A percentile compares a stretch with the other conserved stretches of the same genome.
phyloP scores from a whole-genome alignment of 1,140 invertebrate genomes.

The Meloidogyne hapla region DNA sequence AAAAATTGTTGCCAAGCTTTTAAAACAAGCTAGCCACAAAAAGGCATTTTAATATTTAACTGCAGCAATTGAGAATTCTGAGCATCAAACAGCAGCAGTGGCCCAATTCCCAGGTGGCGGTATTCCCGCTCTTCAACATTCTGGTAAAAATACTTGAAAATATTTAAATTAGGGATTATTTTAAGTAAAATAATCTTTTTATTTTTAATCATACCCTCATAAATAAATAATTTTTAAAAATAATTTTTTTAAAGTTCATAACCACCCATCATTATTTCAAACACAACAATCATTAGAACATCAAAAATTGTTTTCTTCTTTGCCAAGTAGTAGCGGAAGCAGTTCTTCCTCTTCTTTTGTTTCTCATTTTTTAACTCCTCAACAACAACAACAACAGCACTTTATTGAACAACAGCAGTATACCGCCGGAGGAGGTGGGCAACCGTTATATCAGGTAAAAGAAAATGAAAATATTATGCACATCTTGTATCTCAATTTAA shows the following conservation, averaged over 20 bases:
- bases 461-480: no score
- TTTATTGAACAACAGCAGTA: conserved; percentile 3
- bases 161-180: no score
- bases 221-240: no score
- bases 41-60: not conserved
- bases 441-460: not conserved
- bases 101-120: not conserved
- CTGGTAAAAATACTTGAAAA: not conserved
- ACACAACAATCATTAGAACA: not conserved
- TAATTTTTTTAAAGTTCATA: not conserved
- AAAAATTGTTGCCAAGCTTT: no score
- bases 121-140: conserved; percentile 1
- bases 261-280: not conserved
- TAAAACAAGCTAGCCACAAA: not conserved
- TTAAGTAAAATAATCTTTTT: no score
- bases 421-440: not conserved
- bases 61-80: not conserved
- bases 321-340: not conserved
- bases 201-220: no score
- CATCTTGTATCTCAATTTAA: no score
- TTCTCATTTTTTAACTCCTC: conserved; percentile 2
- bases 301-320: not conserved
- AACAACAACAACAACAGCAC: not conserved
- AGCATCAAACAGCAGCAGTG: not conserved
- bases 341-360: not conserved